These are phyloP conservation scores for Anser brachyrhynchus DNA, from an alignment of 2,113 vertebrate genomes.

Conservation along the genomic window DNA sequence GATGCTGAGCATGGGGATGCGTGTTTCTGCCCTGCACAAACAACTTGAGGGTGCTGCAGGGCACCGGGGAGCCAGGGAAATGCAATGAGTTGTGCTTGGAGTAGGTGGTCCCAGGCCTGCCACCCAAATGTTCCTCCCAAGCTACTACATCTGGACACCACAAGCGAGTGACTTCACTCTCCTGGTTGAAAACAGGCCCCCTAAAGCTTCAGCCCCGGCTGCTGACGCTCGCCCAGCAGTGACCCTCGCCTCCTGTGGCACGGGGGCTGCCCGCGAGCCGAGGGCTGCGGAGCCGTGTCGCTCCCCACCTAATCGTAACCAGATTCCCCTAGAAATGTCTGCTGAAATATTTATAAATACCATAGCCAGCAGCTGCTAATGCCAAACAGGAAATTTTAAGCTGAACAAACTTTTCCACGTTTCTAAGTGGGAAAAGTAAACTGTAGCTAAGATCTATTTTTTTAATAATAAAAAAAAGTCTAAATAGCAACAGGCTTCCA, in stretches of 20 bases:
- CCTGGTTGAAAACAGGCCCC: background rate
- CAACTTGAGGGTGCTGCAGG: background rate
- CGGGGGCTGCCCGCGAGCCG: rapidly evolving
- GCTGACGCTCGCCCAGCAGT: background rate
- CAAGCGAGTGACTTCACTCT: slow-evolving; percentile 1
- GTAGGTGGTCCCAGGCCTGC: slow-evolving; percentile 51
- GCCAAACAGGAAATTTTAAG: slow-evolving; percentile 74
- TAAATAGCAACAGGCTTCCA: slow-evolving; percentile 43
- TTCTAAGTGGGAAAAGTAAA: slow-evolving; percentile 67
- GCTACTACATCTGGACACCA: background rate
- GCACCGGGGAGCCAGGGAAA: background rate
- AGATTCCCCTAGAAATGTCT: slow-evolving; percentile 34
- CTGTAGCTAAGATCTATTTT: slow-evolving; percentile 29
- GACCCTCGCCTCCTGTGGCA: background rate
- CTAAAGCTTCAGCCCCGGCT: background rate
- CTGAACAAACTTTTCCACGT: slow-evolving; percentile 70
- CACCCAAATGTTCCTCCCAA: background rate
- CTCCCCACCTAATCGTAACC: slow-evolving; percentile 6
- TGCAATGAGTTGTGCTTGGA: background rate
- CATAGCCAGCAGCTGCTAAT: slow-evolving; percentile 60
- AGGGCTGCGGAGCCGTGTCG: background rate
- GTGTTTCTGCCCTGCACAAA: rapidly evolving
- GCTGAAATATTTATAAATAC: slow-evolving; percentile 71
- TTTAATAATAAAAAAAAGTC: background rate
- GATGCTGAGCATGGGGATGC: background rate